These are phyloP conservation scores for Hypomecis atomaria DNA, from an alignment of 2,888 invertebrate genomes.

Conservation along the genomic window DNA sequence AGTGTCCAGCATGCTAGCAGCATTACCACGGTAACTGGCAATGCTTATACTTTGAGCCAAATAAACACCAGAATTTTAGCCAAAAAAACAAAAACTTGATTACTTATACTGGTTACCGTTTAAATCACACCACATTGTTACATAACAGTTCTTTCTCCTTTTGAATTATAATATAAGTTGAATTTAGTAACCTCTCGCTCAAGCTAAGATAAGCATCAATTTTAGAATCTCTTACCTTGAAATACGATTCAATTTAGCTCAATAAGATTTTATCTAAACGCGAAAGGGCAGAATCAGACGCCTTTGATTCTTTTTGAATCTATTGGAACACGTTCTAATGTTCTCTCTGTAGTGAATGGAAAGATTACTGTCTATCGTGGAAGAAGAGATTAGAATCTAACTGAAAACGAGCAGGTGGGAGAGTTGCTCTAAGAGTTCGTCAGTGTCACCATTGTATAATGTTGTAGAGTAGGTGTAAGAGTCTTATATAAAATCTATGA, in stretches of 20 bases:
- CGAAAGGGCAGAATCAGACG: slow-evolving; percentile 16
- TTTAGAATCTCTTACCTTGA: not conserved
- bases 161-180: not conserved
- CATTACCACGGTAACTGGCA: no score
- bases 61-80: no score
- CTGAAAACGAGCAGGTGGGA: slow-evolving; percentile 6
- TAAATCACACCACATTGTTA: no score
- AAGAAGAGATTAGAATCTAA: not conserved
- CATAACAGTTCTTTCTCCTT: no score
- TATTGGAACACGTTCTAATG: slow-evolving; percentile 15
- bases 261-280: slow-evolving; percentile 24
- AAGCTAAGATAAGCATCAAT: slow-evolving; percentile 5
- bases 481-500: no score
- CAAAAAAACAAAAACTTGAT: no score
- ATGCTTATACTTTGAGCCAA: no score
- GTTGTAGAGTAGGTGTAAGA: no score
- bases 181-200: not conserved
- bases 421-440: not conserved
- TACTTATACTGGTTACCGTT: no score
- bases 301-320: slow-evolving; percentile 26
- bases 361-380: slow-evolving; percentile 15
- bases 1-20: no score
- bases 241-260: slow-evolving; percentile 18
- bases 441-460: no score
- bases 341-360: slow-evolving; percentile 12